Conservation (phyloP, 2,797 vertebrate species). For the Kryptopterus vitreolus region DNA sequence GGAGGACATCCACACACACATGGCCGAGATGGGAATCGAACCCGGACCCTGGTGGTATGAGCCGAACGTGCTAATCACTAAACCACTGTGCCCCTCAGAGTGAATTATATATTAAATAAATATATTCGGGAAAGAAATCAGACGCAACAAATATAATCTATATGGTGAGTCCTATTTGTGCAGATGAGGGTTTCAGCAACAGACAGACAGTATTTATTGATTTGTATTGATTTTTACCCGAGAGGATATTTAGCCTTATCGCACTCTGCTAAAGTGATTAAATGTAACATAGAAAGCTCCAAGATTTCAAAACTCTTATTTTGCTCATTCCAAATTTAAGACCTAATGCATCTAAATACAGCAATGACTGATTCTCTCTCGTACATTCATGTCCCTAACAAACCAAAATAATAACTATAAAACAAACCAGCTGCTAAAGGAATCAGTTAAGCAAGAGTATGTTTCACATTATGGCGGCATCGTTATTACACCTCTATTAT, state of each 20-base stretch:
- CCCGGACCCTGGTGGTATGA: no score
- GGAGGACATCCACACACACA: no score
- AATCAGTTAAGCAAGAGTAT: slow-evolving; percentile 8
- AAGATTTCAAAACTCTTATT: not conserved
- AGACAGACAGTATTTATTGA: slow-evolving; percentile 5
- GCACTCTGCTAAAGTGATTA: not conserved
- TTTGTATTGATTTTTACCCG: slow-evolving; percentile 8
- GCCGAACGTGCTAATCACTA: no score
- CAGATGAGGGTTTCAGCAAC: not conserved
- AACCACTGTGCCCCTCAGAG: no score
- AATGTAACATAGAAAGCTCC: not conserved
- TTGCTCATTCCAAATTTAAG: not conserved
- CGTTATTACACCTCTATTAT: not conserved
- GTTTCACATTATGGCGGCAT: not conserved
- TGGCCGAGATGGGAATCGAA: no score
- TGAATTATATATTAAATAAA: not conserved
- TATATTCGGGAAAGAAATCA: not conserved
- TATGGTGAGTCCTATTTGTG: not conserved
- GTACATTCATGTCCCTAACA: slow-evolving; percentile 34
- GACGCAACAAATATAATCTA: not conserved
- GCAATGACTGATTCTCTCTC: slow-evolving; percentile 12
- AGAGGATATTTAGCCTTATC: not conserved
- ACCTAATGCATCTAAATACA: slow-evolving; percentile 1
- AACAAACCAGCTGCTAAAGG: not conserved
- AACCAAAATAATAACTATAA: not conserved